Percentiles rank a stretch among this genome's conserved stretches.
Conservation (phyloP, 2,113 vertebrate genomes). For the Triplophysa dalaica region DNA sequence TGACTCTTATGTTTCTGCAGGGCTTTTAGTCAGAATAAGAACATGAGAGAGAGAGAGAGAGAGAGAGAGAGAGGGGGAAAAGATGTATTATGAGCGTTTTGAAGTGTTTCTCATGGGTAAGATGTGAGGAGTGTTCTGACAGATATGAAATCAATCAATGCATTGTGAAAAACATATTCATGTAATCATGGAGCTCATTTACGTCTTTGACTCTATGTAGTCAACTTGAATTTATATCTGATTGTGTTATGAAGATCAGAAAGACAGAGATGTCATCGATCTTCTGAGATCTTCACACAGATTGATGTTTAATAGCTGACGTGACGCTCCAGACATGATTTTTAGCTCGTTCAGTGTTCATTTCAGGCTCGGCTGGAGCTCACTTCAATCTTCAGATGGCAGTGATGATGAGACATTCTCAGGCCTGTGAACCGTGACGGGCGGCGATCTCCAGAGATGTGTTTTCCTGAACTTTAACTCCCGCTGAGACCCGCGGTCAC, state of each 20-base stretch:
- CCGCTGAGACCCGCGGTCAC: constrained; percentile 6
- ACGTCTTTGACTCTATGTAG: too few species aligned
- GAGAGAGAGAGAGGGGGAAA: neutral
- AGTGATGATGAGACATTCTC: constrained; percentile 14
- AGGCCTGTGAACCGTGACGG: neutral
- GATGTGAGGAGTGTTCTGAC: neutral
- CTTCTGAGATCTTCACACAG: too few species aligned
- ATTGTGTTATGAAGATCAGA: too few species aligned
- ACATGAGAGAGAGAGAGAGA: too few species aligned
- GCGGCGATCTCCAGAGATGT: neutral
- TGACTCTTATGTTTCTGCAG: too few species aligned
- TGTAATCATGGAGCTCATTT: neutral
- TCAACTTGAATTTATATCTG: too few species aligned
- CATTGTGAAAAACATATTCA: constrained; percentile 19
- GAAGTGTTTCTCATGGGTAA: neutral
- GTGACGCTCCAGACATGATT: neutral
- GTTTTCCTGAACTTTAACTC: constrained; percentile 16
- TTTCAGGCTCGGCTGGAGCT: constrained; percentile 31
- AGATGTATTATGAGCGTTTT: constrained; percentile 13
- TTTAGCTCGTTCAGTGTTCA: neutral
- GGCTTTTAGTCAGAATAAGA: too few species aligned
- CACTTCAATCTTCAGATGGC: constrained; percentile 22
- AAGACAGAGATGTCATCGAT: too few species aligned
- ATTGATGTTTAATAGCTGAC: too few species aligned
- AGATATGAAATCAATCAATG: constrained; percentile 33